A percentile compares a stretch with the other conserved stretches of the same genome.
Evolutionary conservation across 2,113 vertebrate genomes (phyloP).

Genomic region (Austrofundulus limnaeus): DNA sequence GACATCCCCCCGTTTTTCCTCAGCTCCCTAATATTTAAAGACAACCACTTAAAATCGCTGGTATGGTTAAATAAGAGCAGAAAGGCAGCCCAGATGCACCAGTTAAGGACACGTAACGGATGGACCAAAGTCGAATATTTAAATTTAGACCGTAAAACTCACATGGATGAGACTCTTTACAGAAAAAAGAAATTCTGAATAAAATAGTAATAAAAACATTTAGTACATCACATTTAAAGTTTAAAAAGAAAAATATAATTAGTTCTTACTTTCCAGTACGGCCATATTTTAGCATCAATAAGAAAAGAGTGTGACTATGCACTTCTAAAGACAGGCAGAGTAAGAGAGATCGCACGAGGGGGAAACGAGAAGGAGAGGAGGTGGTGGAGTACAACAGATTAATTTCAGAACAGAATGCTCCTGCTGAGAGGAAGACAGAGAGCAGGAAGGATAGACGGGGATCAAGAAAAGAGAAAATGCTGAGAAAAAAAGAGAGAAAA

Average conservation of each 20-base stretch:
- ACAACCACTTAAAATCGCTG: constrained; percentile 14
- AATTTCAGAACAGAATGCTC: constrained; percentile 72
- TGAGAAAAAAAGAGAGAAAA: constrained; percentile 46
- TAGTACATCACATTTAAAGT: background rate
- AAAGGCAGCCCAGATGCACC: constrained; percentile 2
- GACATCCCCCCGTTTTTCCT: constrained; percentile 12
- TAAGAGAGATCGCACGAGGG: constrained; percentile 36
- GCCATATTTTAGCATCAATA: constrained; percentile 15
- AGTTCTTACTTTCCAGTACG: constrained; percentile 4
- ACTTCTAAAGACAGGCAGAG: constrained; percentile 35
- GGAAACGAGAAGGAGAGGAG: constrained; percentile 47
- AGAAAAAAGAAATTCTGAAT: background rate
- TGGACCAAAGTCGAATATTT: constrained; percentile 1
- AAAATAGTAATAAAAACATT: background rate
- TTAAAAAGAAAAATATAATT: background rate
- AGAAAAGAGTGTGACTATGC: constrained; percentile 19
- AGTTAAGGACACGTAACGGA: background rate
- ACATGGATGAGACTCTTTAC: background rate
- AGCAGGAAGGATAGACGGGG: constrained; percentile 66
- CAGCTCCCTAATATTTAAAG: constrained; percentile 45
- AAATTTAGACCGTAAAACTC: background rate
- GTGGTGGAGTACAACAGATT: constrained; percentile 72
- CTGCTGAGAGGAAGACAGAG: constrained; percentile 59
- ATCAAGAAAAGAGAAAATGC: constrained; percentile 56
- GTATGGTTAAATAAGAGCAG: constrained; percentile 1